Percentiles rank a stretch among this genome's conserved stretches.
phyloP scores from a whole-genome alignment of 1,140 invertebrate species.

The Aphidius gifuensis region DNA sequence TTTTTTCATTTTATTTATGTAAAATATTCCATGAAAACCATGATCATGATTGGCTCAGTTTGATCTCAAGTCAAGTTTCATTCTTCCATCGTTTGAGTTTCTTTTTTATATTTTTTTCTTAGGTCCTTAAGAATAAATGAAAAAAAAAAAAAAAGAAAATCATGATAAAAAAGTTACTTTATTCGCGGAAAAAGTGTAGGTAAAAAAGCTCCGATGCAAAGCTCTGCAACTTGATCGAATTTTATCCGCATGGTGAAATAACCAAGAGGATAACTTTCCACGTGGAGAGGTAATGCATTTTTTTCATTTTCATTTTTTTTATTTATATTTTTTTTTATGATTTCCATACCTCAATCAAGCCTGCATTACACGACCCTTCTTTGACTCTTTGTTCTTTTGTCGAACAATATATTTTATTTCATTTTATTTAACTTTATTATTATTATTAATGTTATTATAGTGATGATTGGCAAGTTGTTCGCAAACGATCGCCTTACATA shows the following conservation, averaged over 20 bases:
- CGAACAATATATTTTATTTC: background rate
- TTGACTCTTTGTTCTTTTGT: background rate
- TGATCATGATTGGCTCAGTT: too few species aligned
- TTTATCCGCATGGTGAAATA: conserved; percentile 18
- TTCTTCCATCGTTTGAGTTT: too few species aligned
- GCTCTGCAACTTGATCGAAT: conserved; percentile 17
- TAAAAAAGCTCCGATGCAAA: too few species aligned
- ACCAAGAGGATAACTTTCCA: conserved; percentile 17
- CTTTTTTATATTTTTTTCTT: too few species aligned
- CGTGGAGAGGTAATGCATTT: background rate
- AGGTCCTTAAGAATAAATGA: background rate
- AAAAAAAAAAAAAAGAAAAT: background rate
- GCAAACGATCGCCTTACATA: background rate
- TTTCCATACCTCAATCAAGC: background rate
- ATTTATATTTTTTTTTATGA: background rate
- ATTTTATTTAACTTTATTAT: background rate
- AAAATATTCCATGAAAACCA: too few species aligned
- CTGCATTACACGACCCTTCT: too few species aligned
- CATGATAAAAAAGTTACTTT: background rate
- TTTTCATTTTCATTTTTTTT: background rate
- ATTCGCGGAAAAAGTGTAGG: background rate
- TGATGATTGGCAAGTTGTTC: background rate
- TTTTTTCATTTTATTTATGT: too few species aligned
- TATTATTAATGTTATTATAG: background rate
- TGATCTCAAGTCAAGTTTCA: too few species aligned